A percentile compares a stretch with the other conserved stretches of the same genome.
phyloP scores from a whole-genome alignment of 1,140 invertebrate species.

The Apocrypta bakeri region DNA sequence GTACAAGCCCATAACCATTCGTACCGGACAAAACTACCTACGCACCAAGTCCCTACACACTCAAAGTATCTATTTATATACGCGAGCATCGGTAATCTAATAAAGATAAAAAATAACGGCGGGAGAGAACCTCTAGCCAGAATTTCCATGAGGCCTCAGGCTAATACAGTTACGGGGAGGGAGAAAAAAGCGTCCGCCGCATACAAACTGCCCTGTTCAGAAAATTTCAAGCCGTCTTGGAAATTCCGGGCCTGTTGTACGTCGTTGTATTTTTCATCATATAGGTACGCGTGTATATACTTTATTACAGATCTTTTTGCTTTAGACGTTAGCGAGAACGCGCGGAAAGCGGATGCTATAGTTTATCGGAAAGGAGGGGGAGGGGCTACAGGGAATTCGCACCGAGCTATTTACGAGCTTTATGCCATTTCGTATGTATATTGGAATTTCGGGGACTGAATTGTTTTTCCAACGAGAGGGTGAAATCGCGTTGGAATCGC shows the following conservation, averaged over 20 bases:
- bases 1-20: slow-evolving; percentile 5
- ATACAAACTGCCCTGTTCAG: slow-evolving; percentile 71
- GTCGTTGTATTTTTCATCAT: background rate
- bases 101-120: slow-evolving; percentile 73
- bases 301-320: slow-evolving; percentile 19
- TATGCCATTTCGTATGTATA: background rate
- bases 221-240: slow-evolving; percentile 1
- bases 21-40: slow-evolving; percentile 8
- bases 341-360: background rate
- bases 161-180: slow-evolving; percentile 28
- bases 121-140: slow-evolving; percentile 28
- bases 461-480: too few relatives aligned
- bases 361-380: too few relatives aligned
- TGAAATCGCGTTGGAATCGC: too few relatives aligned
- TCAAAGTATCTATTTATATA: slow-evolving; percentile 59
- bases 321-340: background rate
- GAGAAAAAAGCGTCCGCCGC: slow-evolving; percentile 51
- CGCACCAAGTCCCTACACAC: too few relatives aligned
- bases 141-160: background rate
- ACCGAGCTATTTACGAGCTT: background rate
- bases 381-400: background rate
- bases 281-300: background rate
- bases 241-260: background rate
- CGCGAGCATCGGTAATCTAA: slow-evolving; percentile 65
- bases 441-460: background rate